A percentile compares a stretch with the other conserved stretches of the same genome.
phyloP scores from a whole-genome alignment of 2,797 vertebrate species.

The Diplodus sargus region DNA sequence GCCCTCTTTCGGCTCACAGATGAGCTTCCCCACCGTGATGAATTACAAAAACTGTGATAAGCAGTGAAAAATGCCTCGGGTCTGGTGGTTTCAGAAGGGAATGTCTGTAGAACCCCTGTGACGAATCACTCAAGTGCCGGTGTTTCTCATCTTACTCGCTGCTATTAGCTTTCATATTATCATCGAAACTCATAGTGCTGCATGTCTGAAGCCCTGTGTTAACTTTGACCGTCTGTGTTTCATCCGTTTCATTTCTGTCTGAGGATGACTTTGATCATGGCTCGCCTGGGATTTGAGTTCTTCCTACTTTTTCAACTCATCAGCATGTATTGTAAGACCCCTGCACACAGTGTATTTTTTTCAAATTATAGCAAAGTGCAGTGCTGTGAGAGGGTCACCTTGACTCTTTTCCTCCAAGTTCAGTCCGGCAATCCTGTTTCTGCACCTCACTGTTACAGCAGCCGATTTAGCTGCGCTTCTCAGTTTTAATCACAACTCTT shows the following conservation, averaged over 20 bases:
- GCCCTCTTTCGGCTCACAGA: conserved; percentile 54
- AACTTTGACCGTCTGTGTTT: background rate
- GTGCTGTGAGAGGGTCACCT: conserved; percentile 48
- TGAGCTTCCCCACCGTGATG: conserved; percentile 57
- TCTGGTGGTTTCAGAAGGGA: conserved; percentile 38
- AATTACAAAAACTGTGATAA: conserved; percentile 57
- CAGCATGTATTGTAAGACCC: conserved; percentile 12
- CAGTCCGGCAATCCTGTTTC: conserved; percentile 33
- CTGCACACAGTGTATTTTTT: background rate
- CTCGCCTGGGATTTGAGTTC: conserved; percentile 1
- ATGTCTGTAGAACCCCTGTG: conserved; percentile 37
- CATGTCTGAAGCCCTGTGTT: conserved; percentile 21
- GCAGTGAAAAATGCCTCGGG: conserved; percentile 26
- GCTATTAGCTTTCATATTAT: conserved; percentile 44
- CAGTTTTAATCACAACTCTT: conserved; percentile 19
- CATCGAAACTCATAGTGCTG: conserved; percentile 22
- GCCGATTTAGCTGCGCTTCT: conserved; percentile 15
- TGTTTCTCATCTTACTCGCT: conserved; percentile 49
- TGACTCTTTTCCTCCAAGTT: conserved; percentile 25
- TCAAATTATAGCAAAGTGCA: conserved; percentile 3
- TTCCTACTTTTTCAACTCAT: conserved; percentile 9
- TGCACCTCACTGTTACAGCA: conserved; percentile 36
- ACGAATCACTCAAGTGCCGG: conserved; percentile 49
- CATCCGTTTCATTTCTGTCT: conserved; percentile 1
- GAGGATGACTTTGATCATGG: background rate